A percentile compares a stretch with the other conserved stretches of the same genome.
Evolutionary conservation across 2,797 vertebrate genomes (phyloP).

Genomic region (Trachops cirrhosus): DNA sequence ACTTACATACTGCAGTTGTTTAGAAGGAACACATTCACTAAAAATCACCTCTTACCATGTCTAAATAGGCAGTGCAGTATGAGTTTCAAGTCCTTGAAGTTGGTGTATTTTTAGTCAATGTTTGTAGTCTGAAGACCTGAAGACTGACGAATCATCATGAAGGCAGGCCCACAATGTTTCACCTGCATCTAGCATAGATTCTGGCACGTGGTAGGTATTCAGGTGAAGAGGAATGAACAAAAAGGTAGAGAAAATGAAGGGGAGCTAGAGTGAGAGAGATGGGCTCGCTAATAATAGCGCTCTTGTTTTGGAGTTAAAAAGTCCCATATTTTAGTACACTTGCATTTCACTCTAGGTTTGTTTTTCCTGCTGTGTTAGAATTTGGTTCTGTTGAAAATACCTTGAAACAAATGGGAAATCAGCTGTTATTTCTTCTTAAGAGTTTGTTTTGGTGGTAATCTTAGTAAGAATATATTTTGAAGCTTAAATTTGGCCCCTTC

Average conservation of each 20-base stretch:
- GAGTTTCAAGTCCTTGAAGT: neutral
- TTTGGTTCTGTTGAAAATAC: neutral
- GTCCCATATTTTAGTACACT: neutral
- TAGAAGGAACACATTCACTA: neutral
- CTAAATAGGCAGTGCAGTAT: neutral
- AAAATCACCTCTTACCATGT: neutral
- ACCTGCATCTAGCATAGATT: neutral
- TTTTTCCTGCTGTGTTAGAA: slow-evolving; percentile 4
- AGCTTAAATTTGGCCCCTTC: neutral
- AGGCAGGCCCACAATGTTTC: neutral
- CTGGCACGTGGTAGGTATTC: neutral
- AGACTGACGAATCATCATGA: neutral
- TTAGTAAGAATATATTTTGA: slow-evolving; percentile 42
- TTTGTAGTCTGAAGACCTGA: neutral
- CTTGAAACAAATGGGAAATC: neutral
- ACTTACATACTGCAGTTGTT: neutral
- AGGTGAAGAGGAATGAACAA: neutral
- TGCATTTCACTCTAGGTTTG: neutral
- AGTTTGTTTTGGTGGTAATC: neutral
- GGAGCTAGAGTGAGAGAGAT: neutral
- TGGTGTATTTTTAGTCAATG: neutral
- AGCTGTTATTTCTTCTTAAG: neutral
- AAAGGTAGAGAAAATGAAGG: neutral
- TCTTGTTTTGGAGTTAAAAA: slow-evolving; percentile 12
- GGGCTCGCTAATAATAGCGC: neutral